Conservation (phyloP, 2,888 invertebrate genomes). For the Drosophila cognata region DNA sequence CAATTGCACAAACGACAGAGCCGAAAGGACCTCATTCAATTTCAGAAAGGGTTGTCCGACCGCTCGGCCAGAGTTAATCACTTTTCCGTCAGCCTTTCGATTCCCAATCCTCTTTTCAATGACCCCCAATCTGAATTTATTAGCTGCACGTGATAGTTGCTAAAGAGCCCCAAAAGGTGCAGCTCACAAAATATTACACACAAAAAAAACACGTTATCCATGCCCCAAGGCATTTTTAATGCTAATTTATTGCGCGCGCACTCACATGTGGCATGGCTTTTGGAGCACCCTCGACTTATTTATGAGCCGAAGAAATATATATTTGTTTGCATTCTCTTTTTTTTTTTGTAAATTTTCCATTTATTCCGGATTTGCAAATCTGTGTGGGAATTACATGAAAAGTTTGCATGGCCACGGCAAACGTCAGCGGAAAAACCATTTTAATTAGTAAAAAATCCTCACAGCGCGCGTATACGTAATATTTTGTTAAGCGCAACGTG, state of each 20-base stretch:
- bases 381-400: slow-evolving; percentile 56
- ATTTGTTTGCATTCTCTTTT: slow-evolving; percentile 16
- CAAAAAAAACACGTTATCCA: slow-evolving; percentile 44
- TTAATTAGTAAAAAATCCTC: slow-evolving; percentile 73
- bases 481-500: slow-evolving; percentile 43
- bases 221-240: slow-evolving; percentile 72
- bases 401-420: slow-evolving; percentile 16
- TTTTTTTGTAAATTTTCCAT: slow-evolving; percentile 8
- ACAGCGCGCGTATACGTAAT: slow-evolving; percentile 63
- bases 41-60: slow-evolving; percentile 46
- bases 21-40: slow-evolving; percentile 46
- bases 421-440: slow-evolving; percentile 72
- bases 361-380: slow-evolving; percentile 64
- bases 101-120: slow-evolving; percentile 58
- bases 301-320: slow-evolving; percentile 63
- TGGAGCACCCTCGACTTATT: slow-evolving; percentile 59
- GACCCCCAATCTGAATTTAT: slow-evolving; percentile 80
- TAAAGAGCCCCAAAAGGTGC: slow-evolving; percentile 42
- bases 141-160: slow-evolving; percentile 81
- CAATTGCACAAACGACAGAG: slow-evolving; percentile 66
- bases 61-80: slow-evolving; percentile 79
- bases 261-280: slow-evolving; percentile 49
- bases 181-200: slow-evolving; percentile 12
- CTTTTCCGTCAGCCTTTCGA: slow-evolving; percentile 74
- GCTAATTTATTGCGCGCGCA: slow-evolving; percentile 72